Base-by-base conservation (phyloP, 2,888 invertebrate genomes). In the Omphaloscelis lunosa region DNA sequence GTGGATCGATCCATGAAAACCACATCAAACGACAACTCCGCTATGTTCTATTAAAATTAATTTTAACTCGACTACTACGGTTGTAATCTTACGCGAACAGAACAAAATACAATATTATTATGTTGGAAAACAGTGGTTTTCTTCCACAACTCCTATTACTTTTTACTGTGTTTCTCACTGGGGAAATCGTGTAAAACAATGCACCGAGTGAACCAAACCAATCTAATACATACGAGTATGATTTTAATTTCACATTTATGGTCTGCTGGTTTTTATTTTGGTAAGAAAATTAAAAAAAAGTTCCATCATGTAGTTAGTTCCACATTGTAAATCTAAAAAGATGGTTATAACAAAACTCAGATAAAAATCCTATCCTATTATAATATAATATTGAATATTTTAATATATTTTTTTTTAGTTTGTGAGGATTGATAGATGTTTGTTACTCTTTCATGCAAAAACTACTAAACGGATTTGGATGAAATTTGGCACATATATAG, bases 161-260 rank as follows among this genome's bases (percentile, higher is more conserved):
- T 65, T 77, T 72, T 69, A 59, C 58, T 51, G 34, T 45, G 63
- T 29, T 34, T 41, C 68, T 56, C 81, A 51, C 83, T 51, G 0
- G 81, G 83, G 83, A 72, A 81, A 81, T 81, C 39, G 59, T 41
- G 58, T 48, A 69, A 77, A 70, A 9, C 68, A 68, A 66, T 66
- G 65, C 53, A 61, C 39, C 0, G 41, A 45, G 45, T 12, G 15
- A 29, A 48, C 45, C 23, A 39, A 65, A 62, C 59, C 27, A 67
- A 62, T 70, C 27, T 70, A 11, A 41, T 65, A 56, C n/a, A 11
- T 62, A 45, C 27, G n/a, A 34, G 53, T 53, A 53, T 45, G 29
- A 27, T 61, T 66, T 72, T 39, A 15, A 12, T n/a, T 5, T 27
- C 23, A 53, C 17, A 34, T 27, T 41, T 58, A 51, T 58, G 15